These are phyloP conservation scores for Poicephalus gulielmi DNA, from an alignment of 2,113 vertebrate genomes.

Conservation along the genomic window DNA sequence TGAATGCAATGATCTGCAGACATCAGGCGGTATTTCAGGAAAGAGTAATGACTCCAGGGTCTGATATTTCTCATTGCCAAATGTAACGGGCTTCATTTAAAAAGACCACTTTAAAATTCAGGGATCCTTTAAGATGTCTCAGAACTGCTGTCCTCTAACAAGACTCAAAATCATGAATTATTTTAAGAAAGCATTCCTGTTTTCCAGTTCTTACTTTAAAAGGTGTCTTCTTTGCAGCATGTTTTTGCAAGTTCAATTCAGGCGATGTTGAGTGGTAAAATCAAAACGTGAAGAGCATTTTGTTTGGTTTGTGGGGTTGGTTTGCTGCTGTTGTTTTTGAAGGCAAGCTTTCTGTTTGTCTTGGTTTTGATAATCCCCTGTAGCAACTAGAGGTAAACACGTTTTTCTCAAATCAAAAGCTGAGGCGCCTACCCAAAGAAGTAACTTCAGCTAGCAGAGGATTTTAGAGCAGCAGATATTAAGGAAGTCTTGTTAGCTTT, in stretches of 20 bases:
- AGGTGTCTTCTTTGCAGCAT: not conserved
- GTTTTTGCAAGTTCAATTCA: not conserved
- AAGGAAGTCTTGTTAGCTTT: not conserved
- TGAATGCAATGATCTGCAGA: not conserved
- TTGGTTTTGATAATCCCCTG: not conserved
- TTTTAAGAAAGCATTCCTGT: not conserved
- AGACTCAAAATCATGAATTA: not conserved
- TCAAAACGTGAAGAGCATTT: not conserved
- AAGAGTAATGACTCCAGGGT: not conserved
- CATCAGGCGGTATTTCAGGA: not conserved
- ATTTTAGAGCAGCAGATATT: not conserved
- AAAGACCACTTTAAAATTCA: not conserved
- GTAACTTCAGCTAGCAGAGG: not conserved
- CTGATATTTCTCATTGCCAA: not conserved
- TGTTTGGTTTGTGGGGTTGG: not conserved
- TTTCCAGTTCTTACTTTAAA: not conserved
- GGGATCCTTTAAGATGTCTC: not conserved
- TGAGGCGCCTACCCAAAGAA: not conserved
- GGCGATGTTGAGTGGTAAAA: not conserved
- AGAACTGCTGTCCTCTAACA: not conserved
- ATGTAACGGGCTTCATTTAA: not conserved
- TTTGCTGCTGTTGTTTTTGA: not conserved
- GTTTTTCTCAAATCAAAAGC: not conserved
- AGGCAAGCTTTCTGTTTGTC: not conserved
- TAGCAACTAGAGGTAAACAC: not conserved